Evolutionary conservation across 2,888 invertebrate species (phyloP), one percentile per base, ranked within the genome.

Genomic region (Lobophora halterata): DNA sequence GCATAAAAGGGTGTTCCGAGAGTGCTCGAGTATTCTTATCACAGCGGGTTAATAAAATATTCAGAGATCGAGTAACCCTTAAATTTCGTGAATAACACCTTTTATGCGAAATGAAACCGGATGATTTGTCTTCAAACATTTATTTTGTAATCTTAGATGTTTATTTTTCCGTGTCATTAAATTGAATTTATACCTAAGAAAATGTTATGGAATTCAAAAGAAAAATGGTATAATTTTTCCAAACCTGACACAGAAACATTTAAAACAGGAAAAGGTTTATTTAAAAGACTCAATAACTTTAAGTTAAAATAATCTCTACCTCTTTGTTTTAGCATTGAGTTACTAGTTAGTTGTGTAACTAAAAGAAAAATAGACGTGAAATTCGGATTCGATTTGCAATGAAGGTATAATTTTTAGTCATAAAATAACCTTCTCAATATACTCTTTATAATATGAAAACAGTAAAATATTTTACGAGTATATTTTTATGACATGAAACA

Each of bases 31-130:
- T 57, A 71, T 70, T 66, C 67, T 67, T 70, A 67, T 71, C 67
- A 67, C 56, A 55, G 65, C 51, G 56, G 48, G 61, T 63, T 65
- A 61, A 62, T 71, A 68, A 70, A 71, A 69, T 73, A 73, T 74
- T 73, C 63, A 69, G 61, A 57, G 58, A 61, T 60, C 49, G 46
- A 54, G 55, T 46, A 55, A 52, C 47, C 48, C 52, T 58, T 55
- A 53, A 60, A 62, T 60, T 61, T 61, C 46, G 37, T 38, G 45
- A 45, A 45, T 46, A 55, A 52, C 48, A 43, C 48, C 53, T 58
- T 58, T 55, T 55, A 51, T 49, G 34, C 37, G 38, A 46, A 41
- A 42, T 38, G 46, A 43, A 32, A 47, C 46, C 39, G 39, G 39
- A 49, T 47, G 50, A 50, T 38, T 38, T 31, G 38, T 49, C 47